These are phyloP conservation scores for Limanda limanda DNA, from an alignment of 2,113 vertebrate species.

Conservation along the genomic window DNA sequence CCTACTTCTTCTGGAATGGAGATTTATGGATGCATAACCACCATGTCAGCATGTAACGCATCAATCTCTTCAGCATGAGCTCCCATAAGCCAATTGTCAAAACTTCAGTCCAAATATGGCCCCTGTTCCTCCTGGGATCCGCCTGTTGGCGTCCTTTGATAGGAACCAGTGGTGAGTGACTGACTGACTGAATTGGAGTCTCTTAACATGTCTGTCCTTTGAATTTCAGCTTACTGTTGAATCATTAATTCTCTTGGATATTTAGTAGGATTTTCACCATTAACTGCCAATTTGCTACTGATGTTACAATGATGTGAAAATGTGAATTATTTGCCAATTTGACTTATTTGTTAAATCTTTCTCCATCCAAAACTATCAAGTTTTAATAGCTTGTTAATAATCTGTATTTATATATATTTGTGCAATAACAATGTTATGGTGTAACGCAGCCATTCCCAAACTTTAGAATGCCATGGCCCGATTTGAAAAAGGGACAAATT, in stretches of 20 bases:
- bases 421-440: neutral
- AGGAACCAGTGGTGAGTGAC: conserved; percentile 80
- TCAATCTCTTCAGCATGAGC: conserved; percentile 5
- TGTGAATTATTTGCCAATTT: neutral
- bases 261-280: neutral
- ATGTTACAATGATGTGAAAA: neutral
- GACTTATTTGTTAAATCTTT: neutral
- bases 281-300: neutral
- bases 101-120: conserved; percentile 65
- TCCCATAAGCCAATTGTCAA: neutral
- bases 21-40: neutral
- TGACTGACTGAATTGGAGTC: neutral
- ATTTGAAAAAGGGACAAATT: too few species aligned
- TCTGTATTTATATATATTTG: neutral
- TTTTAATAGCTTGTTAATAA: neutral
- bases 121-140: conserved; percentile 78
- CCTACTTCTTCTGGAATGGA: conserved; percentile 10
- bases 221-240: neutral
- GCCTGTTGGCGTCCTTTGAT: conserved; percentile 77
- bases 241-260: neutral
- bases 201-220: neutral
- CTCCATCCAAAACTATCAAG: neutral
- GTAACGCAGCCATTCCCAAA: neutral
- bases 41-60: neutral
- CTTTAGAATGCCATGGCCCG: too few species aligned